phyloP scores from a whole-genome alignment of 1,140 invertebrate species.

The Ridgeia piscesae region DNA sequence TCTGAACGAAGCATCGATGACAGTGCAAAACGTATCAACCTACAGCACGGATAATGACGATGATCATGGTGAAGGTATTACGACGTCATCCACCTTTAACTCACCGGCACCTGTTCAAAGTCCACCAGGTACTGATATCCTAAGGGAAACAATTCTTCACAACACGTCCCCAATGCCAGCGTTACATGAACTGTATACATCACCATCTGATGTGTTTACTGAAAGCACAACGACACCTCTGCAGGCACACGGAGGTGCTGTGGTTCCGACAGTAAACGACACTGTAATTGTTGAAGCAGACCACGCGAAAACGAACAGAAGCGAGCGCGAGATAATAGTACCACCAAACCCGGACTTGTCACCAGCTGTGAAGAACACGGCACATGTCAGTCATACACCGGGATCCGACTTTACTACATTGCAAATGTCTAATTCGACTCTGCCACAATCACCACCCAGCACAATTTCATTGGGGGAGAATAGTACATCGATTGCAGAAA shows the following conservation, averaged over 20 bases:
- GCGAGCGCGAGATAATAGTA: background rate
- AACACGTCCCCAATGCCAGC: background rate
- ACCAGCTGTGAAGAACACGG: background rate
- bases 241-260: background rate
- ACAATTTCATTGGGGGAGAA: background rate
- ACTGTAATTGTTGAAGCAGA: background rate
- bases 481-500: background rate
- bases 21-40: background rate
- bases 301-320: background rate
- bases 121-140: background rate
- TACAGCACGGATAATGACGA: background rate
- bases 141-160: background rate
- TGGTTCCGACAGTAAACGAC: background rate
- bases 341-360: background rate
- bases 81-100: background rate
- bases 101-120: background rate
- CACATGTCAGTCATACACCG: background rate
- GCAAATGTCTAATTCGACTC: background rate
- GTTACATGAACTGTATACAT: background rate
- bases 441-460: background rate
- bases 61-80: background rate
- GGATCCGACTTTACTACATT: background rate
- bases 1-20: background rate
- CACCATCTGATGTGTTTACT: background rate
- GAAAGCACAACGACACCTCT: background rate